Evolutionary conservation across 2,888 invertebrate species (phyloP), one percentile per base, ranked within the genome.

Genomic region (Drosophila cyrtoloma): DNA sequence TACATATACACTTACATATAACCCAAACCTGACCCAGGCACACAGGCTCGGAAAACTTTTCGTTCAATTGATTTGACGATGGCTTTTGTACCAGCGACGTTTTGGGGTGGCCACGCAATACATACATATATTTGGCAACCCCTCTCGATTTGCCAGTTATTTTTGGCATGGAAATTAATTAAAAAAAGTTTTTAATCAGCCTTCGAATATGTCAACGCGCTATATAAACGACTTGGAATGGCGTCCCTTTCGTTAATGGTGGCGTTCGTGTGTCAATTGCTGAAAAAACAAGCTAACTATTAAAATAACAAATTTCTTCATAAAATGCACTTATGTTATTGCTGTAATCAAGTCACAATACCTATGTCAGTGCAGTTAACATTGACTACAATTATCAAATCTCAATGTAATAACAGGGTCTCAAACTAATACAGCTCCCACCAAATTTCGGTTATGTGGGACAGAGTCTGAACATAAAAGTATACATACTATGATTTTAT

Each of bases 131-230:
- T 81, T 68, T 53, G 33, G 47, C 60, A 64, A 59, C 53, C 57
- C 53, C 42, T 19, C 51, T 55, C 14, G 63, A 52, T 63, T n/a
- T 64, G 58, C 33, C 63, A 59, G 75, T 30, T 71, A 71, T 75
- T 76, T 79, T 81, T 66, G 83, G 73, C 70, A 69, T 74, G 75
- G 76, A 84, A 92, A 92, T 91, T 92, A 92, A 92, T 92, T 92
- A n/a, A 92, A 91, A 92, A 92, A 92, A 92, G 81, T 92, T 92
- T 91, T 76, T 82, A 84, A 87, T 88, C 86, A 85, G 82, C 72
- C 81, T 71, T 84, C 65, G 77, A 79, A 86, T 82, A 79, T 82
- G 89, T 86, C 84, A 89, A 82, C 70, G 57, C n/a, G 53, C 47
- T 33, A 35, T 47, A 65, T 44, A 81, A 79, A 55, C 60, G 66